Conservation (phyloP, 2,113 vertebrate genomes). For the Perca schrenkii region DNA sequence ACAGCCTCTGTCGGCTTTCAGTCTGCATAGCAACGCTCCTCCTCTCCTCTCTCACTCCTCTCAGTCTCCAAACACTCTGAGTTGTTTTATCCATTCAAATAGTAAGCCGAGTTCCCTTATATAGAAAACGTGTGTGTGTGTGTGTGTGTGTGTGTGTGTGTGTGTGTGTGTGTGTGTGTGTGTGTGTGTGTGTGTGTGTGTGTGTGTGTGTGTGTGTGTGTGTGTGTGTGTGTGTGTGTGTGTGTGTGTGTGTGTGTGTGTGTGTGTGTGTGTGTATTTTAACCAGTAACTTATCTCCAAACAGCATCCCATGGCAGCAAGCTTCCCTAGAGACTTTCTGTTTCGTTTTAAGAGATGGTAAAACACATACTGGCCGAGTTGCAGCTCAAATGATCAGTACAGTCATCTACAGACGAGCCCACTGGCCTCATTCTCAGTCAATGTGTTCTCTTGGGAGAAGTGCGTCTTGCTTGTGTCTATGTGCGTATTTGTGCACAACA, state of each 20-base stretch:
- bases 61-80: constrained; percentile 68
- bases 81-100: constrained; percentile 62
- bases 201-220: too few species aligned
- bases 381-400: constrained; percentile 60
- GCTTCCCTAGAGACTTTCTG: constrained; percentile 23
- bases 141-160: too few species aligned
- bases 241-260: too few species aligned
- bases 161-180: too few species aligned
- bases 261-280: constrained; percentile 28
- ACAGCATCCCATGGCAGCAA: constrained; percentile 14
- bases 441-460: constrained; percentile 63
- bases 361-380: constrained; percentile 38
- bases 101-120: constrained; percentile 52
- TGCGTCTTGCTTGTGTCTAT: constrained; percentile 57
- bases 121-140: too few species aligned
- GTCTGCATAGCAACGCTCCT: constrained; percentile 82
- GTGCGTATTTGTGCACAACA: constrained; percentile 16
- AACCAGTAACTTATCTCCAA: constrained; percentile 49
- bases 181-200: too few species aligned
- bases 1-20: constrained; percentile 73
- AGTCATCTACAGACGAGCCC: constrained; percentile 71
- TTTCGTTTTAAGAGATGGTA: constrained; percentile 38
- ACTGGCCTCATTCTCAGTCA: constrained; percentile 73
- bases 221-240: too few species aligned
- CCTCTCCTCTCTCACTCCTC: constrained; percentile 69